Conservation (phyloP, 2,113 vertebrate genomes). For the Sphyrna mokarran region DNA sequence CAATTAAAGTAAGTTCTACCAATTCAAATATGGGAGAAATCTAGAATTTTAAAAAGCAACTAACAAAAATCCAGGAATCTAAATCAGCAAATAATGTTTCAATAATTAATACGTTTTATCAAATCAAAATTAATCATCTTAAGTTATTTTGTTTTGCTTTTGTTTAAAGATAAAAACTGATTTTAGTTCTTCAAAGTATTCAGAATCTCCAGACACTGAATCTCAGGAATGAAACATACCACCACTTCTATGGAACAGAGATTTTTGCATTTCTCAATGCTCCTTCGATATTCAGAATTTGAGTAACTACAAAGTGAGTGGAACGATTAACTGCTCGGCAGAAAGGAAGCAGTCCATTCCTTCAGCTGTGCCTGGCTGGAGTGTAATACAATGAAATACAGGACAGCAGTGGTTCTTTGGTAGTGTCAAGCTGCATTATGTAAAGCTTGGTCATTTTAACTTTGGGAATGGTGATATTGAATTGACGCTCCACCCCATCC, state of each 20-base stretch:
- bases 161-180: neutral
- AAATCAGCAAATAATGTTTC: neutral
- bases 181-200: neutral
- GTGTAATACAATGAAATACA: neutral
- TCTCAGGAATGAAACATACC: conserved; percentile 33
- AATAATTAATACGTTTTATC: neutral
- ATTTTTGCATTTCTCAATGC: neutral
- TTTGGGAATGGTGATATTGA: no score
- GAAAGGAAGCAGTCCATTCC: neutral
- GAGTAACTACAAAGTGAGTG: neutral
- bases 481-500: no score
- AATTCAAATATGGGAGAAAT: neutral
- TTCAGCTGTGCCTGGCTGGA: neutral
- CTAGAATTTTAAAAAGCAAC: neutral
- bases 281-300: neutral
- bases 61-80: neutral
- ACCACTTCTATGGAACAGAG: neutral
- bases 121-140: conserved; percentile 10
- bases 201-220: conserved; percentile 18
- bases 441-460: neutral
- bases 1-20: neutral
- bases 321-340: neutral
- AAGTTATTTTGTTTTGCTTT: neutral
- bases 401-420: neutral
- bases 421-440: neutral